Evolutionary conservation across 1,140 invertebrate species (phyloP), one percentile per base, ranked within the genome.

Genomic region (Diploscapter pachys): DNA sequence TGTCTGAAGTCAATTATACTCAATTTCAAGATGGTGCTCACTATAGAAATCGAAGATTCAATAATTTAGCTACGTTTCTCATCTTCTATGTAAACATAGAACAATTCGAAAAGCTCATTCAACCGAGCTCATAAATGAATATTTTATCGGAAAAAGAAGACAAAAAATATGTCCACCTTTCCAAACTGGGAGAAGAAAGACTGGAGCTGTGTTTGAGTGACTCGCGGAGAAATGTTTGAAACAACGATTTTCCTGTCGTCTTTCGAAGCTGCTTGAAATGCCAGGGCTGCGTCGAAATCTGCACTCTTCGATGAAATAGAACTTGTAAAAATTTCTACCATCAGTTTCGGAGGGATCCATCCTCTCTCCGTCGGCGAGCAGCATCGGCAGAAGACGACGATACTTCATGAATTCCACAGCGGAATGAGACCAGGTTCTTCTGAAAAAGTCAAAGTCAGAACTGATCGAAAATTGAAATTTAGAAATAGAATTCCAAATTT

Each of bases 361-460:
- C 54, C 81, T 79, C 57, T 83, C 76, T 72, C 85, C 84, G 74
- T 85, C 85, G 3, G 80, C 80, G 4, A 85, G 79, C 11, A 85
- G 65, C 84, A 83, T 83, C 3, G 83, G 83, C 6, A 85, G 68
- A n/a, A 84, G 72, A 2, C 81, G 73, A 8, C 83, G 73, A 70
- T 85, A 85, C 67, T 85, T 85, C 81, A 85, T 85, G 63, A 85
- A 85, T 68, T 85, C 83, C 3, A 85, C 83, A n/a, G 83, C 83
- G 2, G 84, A 85, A 69, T 86, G 83, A 9, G 81, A 83, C 84
- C 85, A 85, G 11, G 85, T 85, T 66, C 83, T 62, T 11, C 83
- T 85, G 62, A 56, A 84, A 80, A 11, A 9, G 13, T 63, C 5
- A n/a, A 4, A 9, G n/a, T 3, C 6, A 59, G 13, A 67, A 8